Evolutionary conservation across 2,888 invertebrate species (phyloP).

Genomic region (Hyles lineata): DNA sequence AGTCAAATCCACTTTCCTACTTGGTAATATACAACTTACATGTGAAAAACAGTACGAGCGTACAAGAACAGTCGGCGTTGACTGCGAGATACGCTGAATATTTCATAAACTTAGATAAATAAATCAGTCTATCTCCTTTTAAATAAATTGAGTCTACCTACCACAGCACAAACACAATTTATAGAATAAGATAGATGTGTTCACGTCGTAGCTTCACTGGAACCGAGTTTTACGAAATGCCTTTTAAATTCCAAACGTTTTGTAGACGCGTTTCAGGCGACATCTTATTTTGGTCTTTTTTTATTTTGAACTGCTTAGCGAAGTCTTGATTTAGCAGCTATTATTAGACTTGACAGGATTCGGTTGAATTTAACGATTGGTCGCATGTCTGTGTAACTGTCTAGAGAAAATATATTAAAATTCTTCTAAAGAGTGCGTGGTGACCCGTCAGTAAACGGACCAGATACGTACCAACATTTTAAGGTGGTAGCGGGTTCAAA

Average conservation of each 20-base stretch:
- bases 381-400: no score
- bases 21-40: constrained; percentile 16
- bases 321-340: not conserved
- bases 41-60: constrained; percentile 7
- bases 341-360: no score
- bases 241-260: constrained; percentile 1
- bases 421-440: no score
- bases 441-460: no score
- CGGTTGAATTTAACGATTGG: no score
- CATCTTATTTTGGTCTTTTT: not conserved
- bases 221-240: not conserved
- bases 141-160: constrained; percentile 23
- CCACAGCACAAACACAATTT: constrained; percentile 12
- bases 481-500: no score
- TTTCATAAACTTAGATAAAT: constrained; percentile 24
- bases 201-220: not conserved
- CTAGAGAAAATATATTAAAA: no score
- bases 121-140: constrained; percentile 25
- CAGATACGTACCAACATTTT: no score
- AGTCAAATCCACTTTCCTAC: not conserved
- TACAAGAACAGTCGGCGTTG: constrained; percentile 18
- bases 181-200: constrained; percentile 14
- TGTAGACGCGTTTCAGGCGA: not conserved
- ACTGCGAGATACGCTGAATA: constrained; percentile 23
- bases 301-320: not conserved